Evolutionary conservation across 2,113 vertebrate species (phyloP).

Genomic region (Nerophis ophidion): DNA sequence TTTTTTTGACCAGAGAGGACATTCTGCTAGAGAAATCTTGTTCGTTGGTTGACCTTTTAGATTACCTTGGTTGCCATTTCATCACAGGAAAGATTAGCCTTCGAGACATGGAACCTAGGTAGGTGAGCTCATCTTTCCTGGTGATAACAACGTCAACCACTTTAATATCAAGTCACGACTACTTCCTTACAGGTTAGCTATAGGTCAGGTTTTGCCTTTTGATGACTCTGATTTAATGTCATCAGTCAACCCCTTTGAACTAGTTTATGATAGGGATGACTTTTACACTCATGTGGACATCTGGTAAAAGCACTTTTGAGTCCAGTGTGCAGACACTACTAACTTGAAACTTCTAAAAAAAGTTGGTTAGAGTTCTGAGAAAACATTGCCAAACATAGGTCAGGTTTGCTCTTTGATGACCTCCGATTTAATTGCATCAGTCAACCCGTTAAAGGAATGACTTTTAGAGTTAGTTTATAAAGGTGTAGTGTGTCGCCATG

Average conservation of each 20-base stretch:
- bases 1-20: no score
- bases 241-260: constrained; percentile 26
- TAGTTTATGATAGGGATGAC: constrained; percentile 53
- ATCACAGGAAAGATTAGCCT: no score
- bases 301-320: no score
- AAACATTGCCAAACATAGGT: constrained; percentile 6
- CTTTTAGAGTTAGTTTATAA: constrained; percentile 39
- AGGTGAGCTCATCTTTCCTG: no score
- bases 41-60: no score
- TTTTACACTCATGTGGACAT: constrained; percentile 13
- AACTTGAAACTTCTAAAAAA: not conserved
- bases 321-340: no score
- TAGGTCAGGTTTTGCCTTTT: constrained; percentile 22
- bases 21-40: no score
- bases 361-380: constrained; percentile 1
- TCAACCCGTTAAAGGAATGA: constrained; percentile 34
- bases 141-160: no score
- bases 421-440: constrained; percentile 43
- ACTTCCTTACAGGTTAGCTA: no score
- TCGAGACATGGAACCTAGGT: no score
- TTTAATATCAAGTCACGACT: no score
- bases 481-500: constrained; percentile 45
- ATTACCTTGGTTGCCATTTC: no score
- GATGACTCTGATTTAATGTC: constrained; percentile 42
- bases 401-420: constrained; percentile 33